Evolutionary conservation across 2,888 invertebrate genomes (phyloP), one percentile per base, ranked within the genome.

Genomic region (Caenorhabditis doughertyi): DNA sequence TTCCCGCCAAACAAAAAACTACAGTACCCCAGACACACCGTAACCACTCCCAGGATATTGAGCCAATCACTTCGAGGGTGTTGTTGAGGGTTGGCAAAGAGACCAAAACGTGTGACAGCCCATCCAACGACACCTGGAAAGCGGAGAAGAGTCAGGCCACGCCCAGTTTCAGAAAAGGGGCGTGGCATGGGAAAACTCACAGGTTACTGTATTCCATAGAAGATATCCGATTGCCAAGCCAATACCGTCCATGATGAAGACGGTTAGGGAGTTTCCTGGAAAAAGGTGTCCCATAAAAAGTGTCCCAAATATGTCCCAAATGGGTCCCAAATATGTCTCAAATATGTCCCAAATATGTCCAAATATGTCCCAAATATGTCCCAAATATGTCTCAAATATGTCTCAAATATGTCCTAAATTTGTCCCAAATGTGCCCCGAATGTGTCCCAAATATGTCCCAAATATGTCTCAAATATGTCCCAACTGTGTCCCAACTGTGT

Each of bases 161-260:
- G n/a, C n/a, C n/a, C n/a, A n/a, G n/a, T n/a, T n/a, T n/a, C n/a
- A n/a, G 39, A 39, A 39, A 39, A 39, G 39, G 39, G 39, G 39
- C 13, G 39, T 39, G 39, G 39, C 39, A 11, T 7, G 11, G n/a
- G 16, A n/a, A n/a, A 53, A 70, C 67, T 73, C 21, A 72, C 84
- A 80, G 0, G 83, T 79, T 5, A 85, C 79, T 3, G 86, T 84
- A 58, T 87, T 87, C 87, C 87, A 87, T 3, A 87, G 65, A 7
- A 87, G 72, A 49, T 81, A 79, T 44, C 86, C 87, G 7, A 87
- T 82, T 16, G 87, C 84, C 76, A 87, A 77, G 9, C 87, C 87
- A 9, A 87, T 65, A 11, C 87, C 85, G 44, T 85, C 81, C 86
- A 87, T 86, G n/a, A 86, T 86, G 35, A 84, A 79, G 3, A 85